Evolutionary conservation across 2,888 invertebrate genomes (phyloP), one percentile per base, ranked within the genome.

Genomic region (Dasysyrphus tricinctus): DNA sequence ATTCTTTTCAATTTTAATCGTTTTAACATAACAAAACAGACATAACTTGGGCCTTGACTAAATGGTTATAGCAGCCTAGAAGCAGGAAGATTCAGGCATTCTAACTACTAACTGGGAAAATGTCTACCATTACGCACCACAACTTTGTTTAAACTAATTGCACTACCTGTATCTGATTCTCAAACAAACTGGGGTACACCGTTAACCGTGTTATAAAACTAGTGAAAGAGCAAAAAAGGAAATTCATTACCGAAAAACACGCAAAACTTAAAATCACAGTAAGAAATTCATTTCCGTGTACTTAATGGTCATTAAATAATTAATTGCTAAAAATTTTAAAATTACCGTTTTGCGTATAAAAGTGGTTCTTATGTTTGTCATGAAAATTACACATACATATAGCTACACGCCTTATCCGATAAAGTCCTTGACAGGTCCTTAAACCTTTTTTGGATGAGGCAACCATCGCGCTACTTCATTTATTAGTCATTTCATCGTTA

Each of bases 101-200:
- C 29, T n/a, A n/a, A n/a, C 29, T 24, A 61, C 54, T 42, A 37
- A 12, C 63, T 32, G 24, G 24, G 69, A 56, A 75, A 69, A 47
- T 70, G 49, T 57, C 42, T 6, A 3, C 11, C 29, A 29, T 14
- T 39, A 76, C 49, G 70, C 42, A 11, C 34, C 34, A 67, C 67
- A 67, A 78, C 74, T 75, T 79, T 44, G 44, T 79, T 74, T 79
- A 56, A 79, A 70, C 79, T 75, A 79, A 83, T 83, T 83, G 70
- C 79, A 79, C 79, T 75, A 63, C 57, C 63, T 65, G 47, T 79
- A 76, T 72, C 72, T 42, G 69, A 54, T 54, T 69, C 42, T 42
- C 16, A 19, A 67, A 70, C 16, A 19, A 67, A 70, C 42, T 59
- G 14, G 49, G 67, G 16, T 72, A 57, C 42, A 42, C 61, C 14